Evolutionary conservation across 2,113 vertebrate genomes (phyloP), one percentile per base, ranked within the genome.

Genomic region (Hippocampus comes): DNA sequence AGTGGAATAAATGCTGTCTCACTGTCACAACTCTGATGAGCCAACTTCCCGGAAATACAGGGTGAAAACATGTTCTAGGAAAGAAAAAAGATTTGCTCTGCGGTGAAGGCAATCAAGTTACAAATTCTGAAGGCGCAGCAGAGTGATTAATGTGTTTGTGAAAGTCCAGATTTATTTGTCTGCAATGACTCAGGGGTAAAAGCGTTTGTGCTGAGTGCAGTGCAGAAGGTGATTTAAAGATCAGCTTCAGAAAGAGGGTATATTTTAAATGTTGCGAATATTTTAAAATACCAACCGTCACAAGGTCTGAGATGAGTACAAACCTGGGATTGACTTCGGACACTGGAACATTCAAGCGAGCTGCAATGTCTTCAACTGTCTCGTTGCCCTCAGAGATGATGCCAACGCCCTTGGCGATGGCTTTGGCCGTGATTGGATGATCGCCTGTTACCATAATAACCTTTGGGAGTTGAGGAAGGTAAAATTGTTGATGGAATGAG

Each of bases 381-480:
- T 97, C 96, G 0, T 96, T 97, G 63, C 96, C 96, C 80, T 98
- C 96, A 0, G 96, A 97, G 77, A 98, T 98, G 80, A 98, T 97
- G 2, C 96, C 96, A n/a, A 98, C 95, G 0, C 95, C 95, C 67
- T 95, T 98, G 73, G 96, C 96, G 0, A 98, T 98, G 79, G 96
- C 96, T 77, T 96, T 98, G 74, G 95, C 96, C 4, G 95, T 97
- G 89, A 98, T 97, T 10, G 96, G 96, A 84, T 97, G 96, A 71
- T 97, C 96, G 18, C 96, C 96, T 0, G 95, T 97, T 42, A 98
- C 94, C 96, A 97, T 97, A 86, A 98, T 97, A 67, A 97, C 95
- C 96, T 96, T 42, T 38, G 0, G 18, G n/a, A 75, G 53, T 15
- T 18, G 68, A 57, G 15, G 9, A 30, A 53, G 6, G 51, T 9